phyloP scores from a whole-genome alignment of 2,888 invertebrate genomes.

The Apomyelois bistriatella region DNA sequence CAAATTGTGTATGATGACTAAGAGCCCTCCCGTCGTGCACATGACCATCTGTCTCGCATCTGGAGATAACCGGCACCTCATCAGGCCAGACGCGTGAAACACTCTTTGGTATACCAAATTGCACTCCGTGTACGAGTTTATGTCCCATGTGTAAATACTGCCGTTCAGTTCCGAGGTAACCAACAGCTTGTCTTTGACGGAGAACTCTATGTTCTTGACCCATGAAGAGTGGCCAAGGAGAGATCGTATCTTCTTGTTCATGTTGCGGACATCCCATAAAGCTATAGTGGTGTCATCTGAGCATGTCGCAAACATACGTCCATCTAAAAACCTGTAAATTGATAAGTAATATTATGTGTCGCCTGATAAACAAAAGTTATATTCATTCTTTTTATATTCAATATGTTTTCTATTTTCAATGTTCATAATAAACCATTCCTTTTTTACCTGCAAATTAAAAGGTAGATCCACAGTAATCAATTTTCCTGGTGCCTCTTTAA shows the following conservation, averaged over 20 bases:
- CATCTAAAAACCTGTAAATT: conserved; percentile 89
- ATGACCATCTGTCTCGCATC: conserved; percentile 93
- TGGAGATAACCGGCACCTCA: conserved; percentile 93
- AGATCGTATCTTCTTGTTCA: conserved; percentile 87
- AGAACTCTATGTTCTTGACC: conserved; percentile 98
- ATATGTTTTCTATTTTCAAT: too few species aligned
- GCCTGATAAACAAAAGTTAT: too few species aligned
- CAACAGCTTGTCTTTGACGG: conserved; percentile 88
- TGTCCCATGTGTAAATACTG: conserved; percentile 96
- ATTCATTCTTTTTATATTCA: too few species aligned
- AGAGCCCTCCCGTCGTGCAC: conserved; percentile 93
- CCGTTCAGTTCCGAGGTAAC: conserved; percentile 97
- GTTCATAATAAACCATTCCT: too few species aligned
- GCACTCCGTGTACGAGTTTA: conserved; percentile 90
- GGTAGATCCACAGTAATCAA: too few species aligned
- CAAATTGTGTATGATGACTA: conserved; percentile 93
- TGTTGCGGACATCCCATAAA: conserved; percentile 94
- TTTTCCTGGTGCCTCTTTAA: too few species aligned
- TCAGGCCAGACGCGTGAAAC: conserved; percentile 91
- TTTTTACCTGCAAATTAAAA: too few species aligned
- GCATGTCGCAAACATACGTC: conserved; percentile 93
- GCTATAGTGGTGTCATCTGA: conserved; percentile 96
- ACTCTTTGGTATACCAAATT: conserved; percentile 89
- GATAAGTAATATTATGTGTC: neutral
- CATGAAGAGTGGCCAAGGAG: conserved; percentile 95